Percentiles rank a stretch among this genome's conserved stretches.
These are phyloP conservation scores for Dicranocentrus wangi DNA, from an alignment of 2,888 invertebrate genomes.

Conservation along the genomic window DNA sequence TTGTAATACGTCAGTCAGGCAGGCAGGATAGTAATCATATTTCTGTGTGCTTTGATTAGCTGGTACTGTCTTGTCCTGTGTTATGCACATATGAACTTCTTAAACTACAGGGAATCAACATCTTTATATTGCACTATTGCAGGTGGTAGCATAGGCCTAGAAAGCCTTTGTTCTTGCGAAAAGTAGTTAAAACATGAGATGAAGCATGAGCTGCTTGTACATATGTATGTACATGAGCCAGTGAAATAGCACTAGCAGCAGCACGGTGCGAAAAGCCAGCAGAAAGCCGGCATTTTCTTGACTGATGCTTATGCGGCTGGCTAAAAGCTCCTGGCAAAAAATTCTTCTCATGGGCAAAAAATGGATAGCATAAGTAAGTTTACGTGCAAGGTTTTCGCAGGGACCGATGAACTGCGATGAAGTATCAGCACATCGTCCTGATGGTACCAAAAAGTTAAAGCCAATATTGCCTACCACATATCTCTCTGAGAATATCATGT, in stretches of 20 bases:
- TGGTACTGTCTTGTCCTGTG: background rate
- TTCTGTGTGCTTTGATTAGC: background rate
- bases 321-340: conserved; percentile 31
- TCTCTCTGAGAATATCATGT: background rate
- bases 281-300: conserved; percentile 34
- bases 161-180: conserved; percentile 30
- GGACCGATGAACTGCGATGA: conserved; percentile 56
- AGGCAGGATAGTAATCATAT: background rate
- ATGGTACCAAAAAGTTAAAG: background rate
- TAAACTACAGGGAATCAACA: conserved; percentile 25
- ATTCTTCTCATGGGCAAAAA: conserved; percentile 39
- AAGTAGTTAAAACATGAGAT: conserved; percentile 18
- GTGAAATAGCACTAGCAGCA: background rate
- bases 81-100: background rate
- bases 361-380: conserved; percentile 1
- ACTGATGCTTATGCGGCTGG: conserved; percentile 14
- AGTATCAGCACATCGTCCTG: conserved; percentile 9
- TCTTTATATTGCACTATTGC: background rate
- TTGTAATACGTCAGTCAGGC: background rate
- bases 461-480: no score
- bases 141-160: background rate
- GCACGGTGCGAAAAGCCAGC: background rate
- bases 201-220: background rate
- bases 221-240: background rate
- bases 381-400: conserved; percentile 32